Conservation (phyloP, 2,113 vertebrate species). For the Cheirogaleus medius region DNA sequence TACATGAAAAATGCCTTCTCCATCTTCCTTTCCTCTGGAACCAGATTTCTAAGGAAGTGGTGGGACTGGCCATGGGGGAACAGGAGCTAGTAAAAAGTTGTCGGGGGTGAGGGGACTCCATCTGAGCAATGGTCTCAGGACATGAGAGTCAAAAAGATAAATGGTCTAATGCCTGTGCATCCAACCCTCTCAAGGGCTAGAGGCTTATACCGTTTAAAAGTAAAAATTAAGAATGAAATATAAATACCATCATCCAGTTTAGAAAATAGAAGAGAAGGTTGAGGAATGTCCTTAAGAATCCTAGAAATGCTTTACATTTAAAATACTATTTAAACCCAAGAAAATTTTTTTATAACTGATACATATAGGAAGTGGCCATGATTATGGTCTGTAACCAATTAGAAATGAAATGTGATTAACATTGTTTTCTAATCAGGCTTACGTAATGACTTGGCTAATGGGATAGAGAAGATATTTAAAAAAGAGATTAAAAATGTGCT, state of each 20-base stretch:
- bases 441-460: background rate
- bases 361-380: background rate
- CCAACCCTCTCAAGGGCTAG: background rate
- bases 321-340: background rate
- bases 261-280: background rate
- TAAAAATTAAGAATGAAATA: background rate
- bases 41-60: background rate
- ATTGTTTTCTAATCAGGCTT: background rate
- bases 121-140: background rate
- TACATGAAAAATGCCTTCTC: background rate
- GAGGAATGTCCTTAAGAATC: background rate
- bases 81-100: background rate
- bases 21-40: background rate
- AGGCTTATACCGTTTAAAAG: background rate
- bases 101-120: background rate
- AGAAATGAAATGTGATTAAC: background rate
- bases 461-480: background rate
- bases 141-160: background rate
- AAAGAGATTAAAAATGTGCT: background rate
- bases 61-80: background rate
- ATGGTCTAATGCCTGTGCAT: background rate
- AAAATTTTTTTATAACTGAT: background rate
- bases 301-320: background rate
- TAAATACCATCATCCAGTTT: background rate
- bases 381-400: background rate